Conservation (phyloP, 2,797 vertebrate genomes). For the Rallus crepitans region DNA sequence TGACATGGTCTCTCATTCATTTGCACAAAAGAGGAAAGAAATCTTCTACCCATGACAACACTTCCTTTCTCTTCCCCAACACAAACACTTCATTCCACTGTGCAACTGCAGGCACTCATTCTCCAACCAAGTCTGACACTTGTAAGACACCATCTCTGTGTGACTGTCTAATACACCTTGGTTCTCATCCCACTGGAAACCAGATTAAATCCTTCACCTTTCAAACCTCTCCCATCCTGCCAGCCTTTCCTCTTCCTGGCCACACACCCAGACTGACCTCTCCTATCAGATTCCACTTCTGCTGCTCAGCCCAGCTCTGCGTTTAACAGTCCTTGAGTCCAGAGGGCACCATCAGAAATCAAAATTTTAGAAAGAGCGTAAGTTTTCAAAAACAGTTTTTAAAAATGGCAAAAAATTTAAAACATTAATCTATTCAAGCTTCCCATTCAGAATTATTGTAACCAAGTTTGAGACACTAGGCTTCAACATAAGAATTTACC, state of each 20-base stretch:
- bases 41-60: not conserved
- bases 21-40: not conserved
- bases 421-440: not conserved
- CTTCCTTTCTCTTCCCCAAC: not conserved
- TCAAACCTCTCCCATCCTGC: not conserved
- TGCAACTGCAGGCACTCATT: not conserved
- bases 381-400: not conserved
- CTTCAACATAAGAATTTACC: not conserved
- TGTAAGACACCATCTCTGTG: not conserved
- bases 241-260: not conserved
- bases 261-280: not conserved
- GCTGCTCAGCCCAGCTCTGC: not conserved
- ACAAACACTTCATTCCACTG: not conserved
- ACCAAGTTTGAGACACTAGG: not conserved
- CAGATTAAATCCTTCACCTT: not conserved
- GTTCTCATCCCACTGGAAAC: not conserved
- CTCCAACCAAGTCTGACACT: not conserved
- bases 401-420: not conserved
- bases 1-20: not conserved
- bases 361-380: not conserved
- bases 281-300: not conserved
- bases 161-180: not conserved
- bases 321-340: not conserved
- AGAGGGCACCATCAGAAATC: not conserved
- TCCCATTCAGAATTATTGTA: not conserved